Conservation (phyloP, 1,140 invertebrate genomes). For the Limonius californicus region DNA sequence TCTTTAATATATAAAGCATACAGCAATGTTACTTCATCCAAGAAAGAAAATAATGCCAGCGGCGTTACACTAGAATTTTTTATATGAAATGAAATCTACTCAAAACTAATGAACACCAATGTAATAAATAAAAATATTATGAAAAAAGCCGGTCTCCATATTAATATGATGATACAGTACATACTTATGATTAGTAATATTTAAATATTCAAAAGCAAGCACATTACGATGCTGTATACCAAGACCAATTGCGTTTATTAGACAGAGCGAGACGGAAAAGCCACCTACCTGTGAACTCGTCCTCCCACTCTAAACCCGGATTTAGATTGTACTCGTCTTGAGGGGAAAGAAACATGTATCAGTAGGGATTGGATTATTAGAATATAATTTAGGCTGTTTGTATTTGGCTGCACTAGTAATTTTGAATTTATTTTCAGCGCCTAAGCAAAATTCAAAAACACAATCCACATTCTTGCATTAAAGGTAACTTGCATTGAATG, state of each 20-base stretch:
- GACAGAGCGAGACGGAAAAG: conserved; percentile 38
- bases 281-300: conserved; percentile 98
- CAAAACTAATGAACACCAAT: not conserved
- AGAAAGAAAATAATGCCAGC: no score
- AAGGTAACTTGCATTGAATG: no score
- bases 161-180: not conserved
- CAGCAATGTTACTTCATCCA: no score
- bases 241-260: conserved; percentile 10
- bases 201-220: not conserved
- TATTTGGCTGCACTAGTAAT: conserved; percentile 8
- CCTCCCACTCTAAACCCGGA: conserved; percentile 99
- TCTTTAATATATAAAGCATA: no score
- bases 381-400: conserved; percentile 9
- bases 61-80: no score
- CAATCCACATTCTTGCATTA: conserved; percentile 8
- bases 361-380: conserved; percentile 41
- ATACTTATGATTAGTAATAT: not conserved
- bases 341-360: conserved; percentile 61
- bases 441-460: not conserved
- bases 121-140: not conserved
- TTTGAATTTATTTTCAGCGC: not conserved
- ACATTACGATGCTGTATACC: conserved; percentile 7
- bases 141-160: not conserved
- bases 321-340: conserved; percentile 98
- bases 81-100: no score